Evolutionary conservation across 2,888 invertebrate genomes (phyloP).

Genomic region (Hirtodrosophila duncani): DNA sequence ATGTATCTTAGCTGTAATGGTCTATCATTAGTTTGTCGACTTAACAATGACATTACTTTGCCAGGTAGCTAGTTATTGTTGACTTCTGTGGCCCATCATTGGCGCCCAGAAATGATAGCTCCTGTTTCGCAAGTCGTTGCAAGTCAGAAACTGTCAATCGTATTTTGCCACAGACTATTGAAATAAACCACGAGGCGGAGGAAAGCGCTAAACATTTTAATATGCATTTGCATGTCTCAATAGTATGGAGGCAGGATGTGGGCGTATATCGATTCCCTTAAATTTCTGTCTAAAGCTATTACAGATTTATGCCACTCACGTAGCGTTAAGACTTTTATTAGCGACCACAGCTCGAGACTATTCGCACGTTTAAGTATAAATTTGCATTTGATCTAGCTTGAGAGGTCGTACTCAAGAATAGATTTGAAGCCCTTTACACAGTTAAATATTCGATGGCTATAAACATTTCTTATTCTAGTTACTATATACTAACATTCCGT

Average conservation of each 20-base stretch:
- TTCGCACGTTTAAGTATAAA: no score
- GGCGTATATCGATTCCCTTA: conserved; percentile 7
- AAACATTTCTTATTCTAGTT: no score
- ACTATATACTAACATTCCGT: no score
- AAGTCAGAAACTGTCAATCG: conserved; percentile 33
- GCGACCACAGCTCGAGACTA: no score
- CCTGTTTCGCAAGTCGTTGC: conserved; percentile 30
- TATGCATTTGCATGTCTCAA: conserved; percentile 18
- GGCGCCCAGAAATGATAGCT: conserved; percentile 36
- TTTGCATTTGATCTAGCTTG: no score
- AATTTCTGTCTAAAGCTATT: conserved; percentile 3
- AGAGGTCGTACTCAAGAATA: no score
- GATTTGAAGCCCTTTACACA: no score
- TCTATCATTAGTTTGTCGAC: conserved; percentile 16
- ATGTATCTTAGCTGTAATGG: background rate
- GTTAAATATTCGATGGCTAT: no score
- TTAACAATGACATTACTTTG: conserved; percentile 36
- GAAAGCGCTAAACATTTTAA: conserved; percentile 22
- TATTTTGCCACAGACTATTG: conserved; percentile 14
- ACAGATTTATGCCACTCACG: conserved; percentile 37
- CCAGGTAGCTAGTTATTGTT: conserved; percentile 10
- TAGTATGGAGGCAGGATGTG: no score
- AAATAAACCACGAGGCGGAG: conserved; percentile 5
- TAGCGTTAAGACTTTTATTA: conserved; percentile 28
- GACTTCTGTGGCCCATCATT: conserved; percentile 13